Evolutionary conservation across 2,113 vertebrate genomes (phyloP).

Genomic region (Orientallactaga bullata): DNA sequence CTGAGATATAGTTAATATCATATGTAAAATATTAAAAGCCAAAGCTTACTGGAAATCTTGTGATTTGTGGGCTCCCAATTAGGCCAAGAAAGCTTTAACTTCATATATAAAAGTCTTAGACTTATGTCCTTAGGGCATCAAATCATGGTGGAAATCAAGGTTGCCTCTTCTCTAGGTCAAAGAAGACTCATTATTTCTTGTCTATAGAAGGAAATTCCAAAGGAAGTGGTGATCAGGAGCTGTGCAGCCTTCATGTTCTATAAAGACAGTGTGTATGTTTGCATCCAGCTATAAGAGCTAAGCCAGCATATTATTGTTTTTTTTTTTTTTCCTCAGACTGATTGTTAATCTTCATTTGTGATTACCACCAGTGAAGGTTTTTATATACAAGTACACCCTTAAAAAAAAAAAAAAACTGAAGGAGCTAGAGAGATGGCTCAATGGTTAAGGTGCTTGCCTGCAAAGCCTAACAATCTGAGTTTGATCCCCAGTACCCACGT

Average conservation of each 20-base stretch:
- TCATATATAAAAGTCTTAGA: neutral
- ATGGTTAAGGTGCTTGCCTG: too few relatives aligned
- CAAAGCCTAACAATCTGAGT: too few relatives aligned
- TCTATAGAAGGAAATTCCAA: neutral
- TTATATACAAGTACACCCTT: too few relatives aligned
- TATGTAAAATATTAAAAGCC: neutral
- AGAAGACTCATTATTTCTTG: neutral
- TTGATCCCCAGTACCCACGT: too few relatives aligned
- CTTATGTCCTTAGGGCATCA: neutral
- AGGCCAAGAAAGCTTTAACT: neutral
- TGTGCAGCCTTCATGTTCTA: neutral
- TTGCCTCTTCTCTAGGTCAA: neutral
- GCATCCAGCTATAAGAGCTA: neutral
- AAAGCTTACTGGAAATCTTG: neutral
- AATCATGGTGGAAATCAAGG: neutral
- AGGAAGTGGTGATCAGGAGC: neutral
- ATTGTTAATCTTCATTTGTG: neutral
- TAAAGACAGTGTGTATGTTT: neutral
- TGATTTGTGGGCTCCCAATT: neutral
- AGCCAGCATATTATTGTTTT: neutral
- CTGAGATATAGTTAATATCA: conserved; percentile 8
- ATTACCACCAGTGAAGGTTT: neutral
- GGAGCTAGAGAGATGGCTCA: too few relatives aligned
- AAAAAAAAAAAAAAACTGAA: too few relatives aligned
- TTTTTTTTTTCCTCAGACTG: neutral